phyloP scores from a whole-genome alignment of 2,797 vertebrate species.

The Esox masquinongy region DNA sequence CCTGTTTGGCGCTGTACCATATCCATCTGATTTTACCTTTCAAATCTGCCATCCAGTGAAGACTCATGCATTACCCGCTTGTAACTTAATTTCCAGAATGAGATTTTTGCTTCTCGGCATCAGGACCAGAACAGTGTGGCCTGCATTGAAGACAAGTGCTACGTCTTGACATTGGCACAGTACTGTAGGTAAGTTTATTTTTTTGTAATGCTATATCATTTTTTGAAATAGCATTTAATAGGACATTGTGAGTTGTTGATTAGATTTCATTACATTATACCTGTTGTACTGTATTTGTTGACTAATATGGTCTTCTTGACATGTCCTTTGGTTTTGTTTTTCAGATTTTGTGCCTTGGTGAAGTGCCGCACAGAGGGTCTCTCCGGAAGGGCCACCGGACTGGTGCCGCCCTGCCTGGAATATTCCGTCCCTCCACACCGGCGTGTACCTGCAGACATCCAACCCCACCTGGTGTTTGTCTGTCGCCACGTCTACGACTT shows the following conservation, averaged over 20 bases:
- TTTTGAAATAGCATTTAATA: background rate
- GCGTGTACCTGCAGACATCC: conserved; percentile 91
- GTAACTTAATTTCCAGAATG: conserved; percentile 78
- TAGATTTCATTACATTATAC: background rate
- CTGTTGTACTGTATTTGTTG: conserved; percentile 3
- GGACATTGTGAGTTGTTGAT: background rate
- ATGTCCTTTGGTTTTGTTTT: conserved; percentile 8
- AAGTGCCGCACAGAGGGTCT: conserved; percentile 91
- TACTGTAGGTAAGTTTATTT: conserved; percentile 91
- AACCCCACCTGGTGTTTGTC: conserved; percentile 95
- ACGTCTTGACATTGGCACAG: conserved; percentile 96
- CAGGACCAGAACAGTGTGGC: conserved; percentile 99
- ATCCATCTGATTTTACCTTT: too few species aligned
- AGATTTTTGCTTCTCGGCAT: conserved; percentile 97
- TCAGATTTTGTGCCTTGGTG: conserved; percentile 99
- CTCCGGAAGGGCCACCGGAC: conserved; percentile 77
- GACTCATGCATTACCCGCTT: background rate
- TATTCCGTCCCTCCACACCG: conserved; percentile 91
- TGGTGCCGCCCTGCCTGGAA: conserved; percentile 84
- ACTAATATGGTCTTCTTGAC: background rate
- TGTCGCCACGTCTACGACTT: conserved; percentile 99
- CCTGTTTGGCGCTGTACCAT: background rate
- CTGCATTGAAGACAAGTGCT: conserved; percentile 99
- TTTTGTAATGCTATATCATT: background rate
- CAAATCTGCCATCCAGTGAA: too few species aligned